Conservation (phyloP, 2,113 vertebrate species). For the Chionomys nivalis region DNA sequence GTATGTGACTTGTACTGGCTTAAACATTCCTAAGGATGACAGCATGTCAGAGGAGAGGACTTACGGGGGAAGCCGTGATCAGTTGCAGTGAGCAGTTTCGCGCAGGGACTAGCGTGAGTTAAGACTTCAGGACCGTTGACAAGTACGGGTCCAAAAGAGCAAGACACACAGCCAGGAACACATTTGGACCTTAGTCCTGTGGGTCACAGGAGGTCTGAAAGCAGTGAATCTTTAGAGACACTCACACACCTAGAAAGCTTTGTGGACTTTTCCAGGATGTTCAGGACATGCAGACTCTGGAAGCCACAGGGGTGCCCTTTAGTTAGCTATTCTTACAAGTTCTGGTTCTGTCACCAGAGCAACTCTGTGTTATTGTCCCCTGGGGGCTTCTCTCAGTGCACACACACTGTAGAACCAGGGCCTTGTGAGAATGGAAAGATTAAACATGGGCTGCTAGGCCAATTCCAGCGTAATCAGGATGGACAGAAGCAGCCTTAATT, state of each 20-base stretch:
- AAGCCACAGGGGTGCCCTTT: background rate
- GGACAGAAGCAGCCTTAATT: constrained; percentile 34
- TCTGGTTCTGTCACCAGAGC: constrained; percentile 16
- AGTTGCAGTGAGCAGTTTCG: background rate
- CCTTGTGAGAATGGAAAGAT: background rate
- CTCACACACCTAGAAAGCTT: background rate
- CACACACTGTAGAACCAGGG: accelerated
- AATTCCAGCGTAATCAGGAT: background rate
- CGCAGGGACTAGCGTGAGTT: background rate
- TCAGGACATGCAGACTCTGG: background rate
- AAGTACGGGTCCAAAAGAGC: background rate
- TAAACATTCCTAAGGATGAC: background rate
- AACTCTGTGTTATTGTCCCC: background rate
- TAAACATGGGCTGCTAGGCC: background rate
- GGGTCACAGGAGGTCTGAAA: constrained; percentile 10
- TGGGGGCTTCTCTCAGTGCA: background rate
- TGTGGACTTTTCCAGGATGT: background rate
- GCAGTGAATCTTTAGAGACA: background rate
- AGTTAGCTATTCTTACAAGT: background rate
- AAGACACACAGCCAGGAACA: background rate
- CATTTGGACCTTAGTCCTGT: constrained; percentile 7
- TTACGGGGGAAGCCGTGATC: background rate
- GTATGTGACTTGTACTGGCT: background rate
- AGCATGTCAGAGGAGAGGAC: background rate
- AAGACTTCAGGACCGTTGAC: background rate